Base-by-base conservation (phyloP, 2,888 invertebrate genomes). In the Drosophila mettleri region DNA sequence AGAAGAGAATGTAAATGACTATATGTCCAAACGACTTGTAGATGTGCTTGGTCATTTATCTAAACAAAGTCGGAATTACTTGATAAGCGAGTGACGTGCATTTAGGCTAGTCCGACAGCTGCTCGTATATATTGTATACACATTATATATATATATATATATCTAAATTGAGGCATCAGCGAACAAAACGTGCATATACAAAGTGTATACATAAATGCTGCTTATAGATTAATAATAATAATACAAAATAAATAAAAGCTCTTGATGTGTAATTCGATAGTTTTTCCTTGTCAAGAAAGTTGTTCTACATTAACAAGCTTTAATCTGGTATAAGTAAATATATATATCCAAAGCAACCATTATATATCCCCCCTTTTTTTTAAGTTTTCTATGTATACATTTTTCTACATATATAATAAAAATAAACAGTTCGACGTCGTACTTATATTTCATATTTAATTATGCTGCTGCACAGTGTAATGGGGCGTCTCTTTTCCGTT, bases 381-480 rank as follows among this genome's bases (percentile, higher is more conserved):
- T n/a, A n/a, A n/a, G n/a, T n/a, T n/a, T n/a, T n/a, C n/a, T n/a
- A n/a, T n/a, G n/a, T n/a, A n/a, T n/a, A n/a, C n/a, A n/a, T n/a
- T n/a, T n/a, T n/a, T n/a, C n/a, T n/a, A n/a, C n/a, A n/a, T n/a
- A n/a, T n/a, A n/a, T n/a, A n/a, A n/a, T 31, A 27, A 14, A 24
- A 16, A 27, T 14, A 9, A 48, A 14, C 18, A 5, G n/a, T 9
- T n/a, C 2, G 5, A 33, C 5, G 5, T 12, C 33, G 12, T n/a
- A n/a, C n/a, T 8, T 20, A 2, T 12, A 3, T n/a, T 22, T 3
- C 7, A 14, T 14, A 43, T 34, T 18, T 33, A 34, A 16, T 34
- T 18, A 29, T 34, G 39, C 16, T 55, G 57, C 34, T 46, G 57
- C 7, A 6, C 29, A 66, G 76, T 74, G 62, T 67, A 59, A 55